Conservation (phyloP, 1,140 invertebrate genomes). For the Drosophila bocqueti region DNA sequence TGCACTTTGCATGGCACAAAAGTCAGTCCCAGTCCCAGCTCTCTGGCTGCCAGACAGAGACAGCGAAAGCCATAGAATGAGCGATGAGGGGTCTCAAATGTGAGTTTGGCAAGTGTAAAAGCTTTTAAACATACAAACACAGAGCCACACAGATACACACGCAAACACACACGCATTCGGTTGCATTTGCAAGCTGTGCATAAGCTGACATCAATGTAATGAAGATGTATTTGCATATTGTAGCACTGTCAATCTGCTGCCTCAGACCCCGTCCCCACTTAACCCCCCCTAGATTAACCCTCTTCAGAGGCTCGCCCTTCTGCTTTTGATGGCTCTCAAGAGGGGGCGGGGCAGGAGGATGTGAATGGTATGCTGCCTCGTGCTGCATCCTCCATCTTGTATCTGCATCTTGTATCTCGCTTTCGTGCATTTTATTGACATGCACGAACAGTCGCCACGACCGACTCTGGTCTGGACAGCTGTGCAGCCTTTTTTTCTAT, state of each 20-base stretch:
- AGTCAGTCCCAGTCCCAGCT: conserved; percentile 58
- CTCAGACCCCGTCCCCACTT: not conserved
- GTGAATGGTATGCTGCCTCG: not conserved
- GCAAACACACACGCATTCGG: conserved; percentile 1
- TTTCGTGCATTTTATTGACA: conserved; percentile 68
- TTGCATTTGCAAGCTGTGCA: conserved; percentile 63
- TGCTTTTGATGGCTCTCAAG: conserved; percentile 69
- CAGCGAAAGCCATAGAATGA: conserved; percentile 7
- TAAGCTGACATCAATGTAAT: conserved; percentile 84
- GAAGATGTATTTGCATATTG: conserved; percentile 84
- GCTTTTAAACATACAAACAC: conserved; percentile 77
- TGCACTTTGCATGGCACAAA: conserved; percentile 64
- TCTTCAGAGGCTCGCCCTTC: conserved; percentile 18
- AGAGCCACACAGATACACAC: conserved; percentile 9
- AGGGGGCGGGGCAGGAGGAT: not conserved
- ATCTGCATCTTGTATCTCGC: conserved; percentile 12
- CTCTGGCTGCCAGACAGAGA: conserved; percentile 1
- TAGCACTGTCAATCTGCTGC: conserved; percentile 72
- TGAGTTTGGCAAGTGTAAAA: conserved; percentile 79
- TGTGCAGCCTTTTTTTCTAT: conserved; percentile 6
- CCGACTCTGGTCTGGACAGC: conserved; percentile 36
- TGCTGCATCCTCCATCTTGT: not conserved
- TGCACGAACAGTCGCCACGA: conserved; percentile 29
- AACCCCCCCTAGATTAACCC: conserved; percentile 16
- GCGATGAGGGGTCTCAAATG: conserved; percentile 49